Base-by-base conservation (phyloP, 2,113 vertebrate genomes). In the Capricornis sumatraensis region DNA sequence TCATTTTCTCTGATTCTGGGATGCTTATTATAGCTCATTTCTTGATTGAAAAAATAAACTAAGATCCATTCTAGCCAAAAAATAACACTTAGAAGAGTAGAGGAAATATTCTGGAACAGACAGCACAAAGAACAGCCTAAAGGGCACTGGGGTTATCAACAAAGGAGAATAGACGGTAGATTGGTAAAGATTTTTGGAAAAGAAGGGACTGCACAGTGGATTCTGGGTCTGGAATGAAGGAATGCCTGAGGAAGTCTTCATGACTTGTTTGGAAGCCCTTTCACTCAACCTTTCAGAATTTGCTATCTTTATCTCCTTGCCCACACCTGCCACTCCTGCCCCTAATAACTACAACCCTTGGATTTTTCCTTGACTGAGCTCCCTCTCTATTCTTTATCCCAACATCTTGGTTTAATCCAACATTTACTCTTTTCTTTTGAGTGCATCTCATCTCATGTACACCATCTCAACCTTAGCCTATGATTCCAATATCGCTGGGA, bases 31-130 rank as follows among this genome's bases (percentile, higher is more conserved):
- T 15, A 86, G 23, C 55, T 94, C 30, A 91, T 84, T 91, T 90
- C 89, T 91, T 7, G 23, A 76, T 78, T 96, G 4, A 92, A 67
- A 67, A 94, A 89, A n/a, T 58, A 85, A 94, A 60, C 11, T 47
- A 93, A 91, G 25, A 78, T 45, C 53, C 52, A 57, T 5, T 84
- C 17, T 57, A 79, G 23, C 10, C 40, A 78, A 83, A 87, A 94
- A 25, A 0, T 28, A 94, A 71, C 50, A 84, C 21, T 58, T 67
- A 53, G 3, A 78, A 82, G 62, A 95, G 17, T 19, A 91, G 16
- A 96, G 30, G 28, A 91, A 91, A 85, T 93, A 89, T 86, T 96
- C 82, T 78, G 78, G 43, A 93, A 94, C 30, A 43, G 47, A 94
- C 53, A 76, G 90, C 9, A 36, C 16, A 62, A 21, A 85, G 40